Evolutionary conservation across 23 tunicate species (phyloP).

Genomic region (Trididemnum nubilum): DNA sequence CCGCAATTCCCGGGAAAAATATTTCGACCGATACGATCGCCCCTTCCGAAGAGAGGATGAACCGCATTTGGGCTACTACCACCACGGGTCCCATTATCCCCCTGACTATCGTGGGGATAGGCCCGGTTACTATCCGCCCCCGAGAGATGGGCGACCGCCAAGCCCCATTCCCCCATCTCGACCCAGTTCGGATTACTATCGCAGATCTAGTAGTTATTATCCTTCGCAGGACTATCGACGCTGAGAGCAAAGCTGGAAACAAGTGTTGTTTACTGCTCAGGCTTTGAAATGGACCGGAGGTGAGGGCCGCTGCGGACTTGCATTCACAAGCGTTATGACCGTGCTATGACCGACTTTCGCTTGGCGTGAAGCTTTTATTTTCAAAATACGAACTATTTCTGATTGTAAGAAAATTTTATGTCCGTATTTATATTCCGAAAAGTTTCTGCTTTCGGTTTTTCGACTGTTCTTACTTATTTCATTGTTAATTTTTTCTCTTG

Average conservation of each 20-base stretch:
- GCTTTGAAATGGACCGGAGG: background rate
- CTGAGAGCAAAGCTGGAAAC: background rate
- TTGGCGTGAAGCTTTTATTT: background rate
- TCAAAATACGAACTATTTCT: background rate
- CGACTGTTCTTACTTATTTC: no score
- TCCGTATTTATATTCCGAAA: background rate
- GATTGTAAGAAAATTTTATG: no score
- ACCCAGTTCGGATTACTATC: conserved; percentile 39
- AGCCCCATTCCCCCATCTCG: conserved; percentile 60
- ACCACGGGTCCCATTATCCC: conserved; percentile 22
- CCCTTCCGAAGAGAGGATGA: conserved; percentile 29
- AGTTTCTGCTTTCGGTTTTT: no score
- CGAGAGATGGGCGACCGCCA: conserved; percentile 24
- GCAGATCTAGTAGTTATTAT: conserved; percentile 34
- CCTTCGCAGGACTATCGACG: conserved; percentile 1
- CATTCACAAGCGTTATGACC: no score
- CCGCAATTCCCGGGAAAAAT: conserved; percentile 2
- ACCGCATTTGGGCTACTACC: conserved; percentile 31
- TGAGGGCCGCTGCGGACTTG: no score
- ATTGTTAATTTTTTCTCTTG: no score
- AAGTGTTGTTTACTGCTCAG: no score
- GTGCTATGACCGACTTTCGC: background rate
- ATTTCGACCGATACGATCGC: conserved; percentile 15
- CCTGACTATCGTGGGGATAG: conserved; percentile 22
- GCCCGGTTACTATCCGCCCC: conserved; percentile 32